Conservation (phyloP, 2,888 invertebrate genomes). For the Junonia oenone region DNA sequence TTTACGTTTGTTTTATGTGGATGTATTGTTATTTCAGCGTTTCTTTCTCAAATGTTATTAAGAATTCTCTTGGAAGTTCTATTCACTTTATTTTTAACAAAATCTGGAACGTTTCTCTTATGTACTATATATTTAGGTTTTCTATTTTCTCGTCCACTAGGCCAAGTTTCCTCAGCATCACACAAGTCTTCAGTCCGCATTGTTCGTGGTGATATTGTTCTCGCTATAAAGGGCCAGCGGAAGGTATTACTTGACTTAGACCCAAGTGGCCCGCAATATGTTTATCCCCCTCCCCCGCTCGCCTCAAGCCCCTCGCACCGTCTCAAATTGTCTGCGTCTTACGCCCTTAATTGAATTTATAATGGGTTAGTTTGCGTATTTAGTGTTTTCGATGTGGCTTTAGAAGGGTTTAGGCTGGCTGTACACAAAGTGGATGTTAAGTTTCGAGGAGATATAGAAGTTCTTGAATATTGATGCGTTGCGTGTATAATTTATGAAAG, state of each 20-base stretch:
- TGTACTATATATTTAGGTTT: too few species aligned
- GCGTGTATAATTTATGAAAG: neutral
- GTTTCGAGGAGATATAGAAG: neutral
- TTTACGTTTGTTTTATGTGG: slow-evolving; percentile 1
- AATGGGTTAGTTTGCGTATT: slow-evolving; percentile 71
- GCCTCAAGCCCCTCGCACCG: slow-evolving; percentile 22
- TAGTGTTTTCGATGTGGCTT: slow-evolving; percentile 28
- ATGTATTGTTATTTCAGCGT: neutral
- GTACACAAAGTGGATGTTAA: slow-evolving; percentile 32
- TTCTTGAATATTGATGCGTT: slow-evolving; percentile 2
- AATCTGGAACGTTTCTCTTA: too few species aligned
- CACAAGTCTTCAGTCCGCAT: slow-evolving; percentile 32
- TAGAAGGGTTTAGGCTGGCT: slow-evolving; percentile 38
- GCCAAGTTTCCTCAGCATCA: slow-evolving; percentile 7
- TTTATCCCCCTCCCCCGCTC: slow-evolving; percentile 42
- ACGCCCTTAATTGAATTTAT: slow-evolving; percentile 74
- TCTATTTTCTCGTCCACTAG: too few species aligned
- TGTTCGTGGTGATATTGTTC: slow-evolving; percentile 35
- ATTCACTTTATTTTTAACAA: too few species aligned
- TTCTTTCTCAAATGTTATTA: neutral
- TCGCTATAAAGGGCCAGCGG: slow-evolving; percentile 54
- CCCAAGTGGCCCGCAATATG: slow-evolving; percentile 63
- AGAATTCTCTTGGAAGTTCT: neutral
- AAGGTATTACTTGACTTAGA: slow-evolving; percentile 37
- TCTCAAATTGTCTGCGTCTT: slow-evolving; percentile 66